phyloP scores from a whole-genome alignment of 2,797 vertebrate species.

The Typhlichthys subterraneus region DNA sequence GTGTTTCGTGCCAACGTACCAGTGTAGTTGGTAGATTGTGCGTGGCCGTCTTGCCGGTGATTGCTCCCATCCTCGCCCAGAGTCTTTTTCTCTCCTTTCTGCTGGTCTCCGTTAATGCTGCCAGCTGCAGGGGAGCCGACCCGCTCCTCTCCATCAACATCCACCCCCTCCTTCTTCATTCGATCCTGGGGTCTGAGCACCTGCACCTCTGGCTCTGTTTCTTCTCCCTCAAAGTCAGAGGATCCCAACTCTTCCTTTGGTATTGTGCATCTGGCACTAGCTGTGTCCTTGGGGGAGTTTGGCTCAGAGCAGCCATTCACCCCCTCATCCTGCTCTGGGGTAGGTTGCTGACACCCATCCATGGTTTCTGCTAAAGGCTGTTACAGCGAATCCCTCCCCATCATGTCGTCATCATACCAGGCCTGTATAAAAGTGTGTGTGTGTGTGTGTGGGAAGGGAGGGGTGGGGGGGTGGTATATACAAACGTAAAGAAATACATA shows the following conservation, averaged over 20 bases:
- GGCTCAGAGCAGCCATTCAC: slow-evolving; percentile 59
- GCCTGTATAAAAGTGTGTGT: slow-evolving; percentile 37
- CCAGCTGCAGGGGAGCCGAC: slow-evolving; percentile 42
- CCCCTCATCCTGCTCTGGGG: slow-evolving; percentile 52
- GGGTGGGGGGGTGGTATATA: too few species aligned
- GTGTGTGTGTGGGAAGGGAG: too few species aligned
- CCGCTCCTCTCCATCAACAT: slow-evolving; percentile 24
- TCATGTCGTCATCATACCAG: slow-evolving; percentile 71
- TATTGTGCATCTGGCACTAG: slow-evolving; percentile 57
- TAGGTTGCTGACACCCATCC: slow-evolving; percentile 70
- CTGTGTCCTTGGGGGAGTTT: slow-evolving; percentile 47
- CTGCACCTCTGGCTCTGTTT: slow-evolving; percentile 60
- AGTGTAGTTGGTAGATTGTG: slow-evolving; percentile 84
- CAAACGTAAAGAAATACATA: neutral
- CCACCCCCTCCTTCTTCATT: slow-evolving; percentile 47
- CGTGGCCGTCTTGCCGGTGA: slow-evolving; percentile 65
- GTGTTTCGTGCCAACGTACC: slow-evolving; percentile 67
- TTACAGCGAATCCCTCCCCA: slow-evolving; percentile 68
- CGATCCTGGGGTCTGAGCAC: slow-evolving; percentile 62
- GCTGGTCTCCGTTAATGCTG: slow-evolving; percentile 57
- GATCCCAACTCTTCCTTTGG: slow-evolving; percentile 63
- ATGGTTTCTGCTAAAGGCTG: slow-evolving; percentile 71
- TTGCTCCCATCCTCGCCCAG: slow-evolving; percentile 68
- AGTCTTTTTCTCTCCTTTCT: slow-evolving; percentile 77
- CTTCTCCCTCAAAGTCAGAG: slow-evolving; percentile 63